These are phyloP conservation scores for Monopis laevigella DNA, from an alignment of 2,888 invertebrate genomes.

Conservation along the genomic window DNA sequence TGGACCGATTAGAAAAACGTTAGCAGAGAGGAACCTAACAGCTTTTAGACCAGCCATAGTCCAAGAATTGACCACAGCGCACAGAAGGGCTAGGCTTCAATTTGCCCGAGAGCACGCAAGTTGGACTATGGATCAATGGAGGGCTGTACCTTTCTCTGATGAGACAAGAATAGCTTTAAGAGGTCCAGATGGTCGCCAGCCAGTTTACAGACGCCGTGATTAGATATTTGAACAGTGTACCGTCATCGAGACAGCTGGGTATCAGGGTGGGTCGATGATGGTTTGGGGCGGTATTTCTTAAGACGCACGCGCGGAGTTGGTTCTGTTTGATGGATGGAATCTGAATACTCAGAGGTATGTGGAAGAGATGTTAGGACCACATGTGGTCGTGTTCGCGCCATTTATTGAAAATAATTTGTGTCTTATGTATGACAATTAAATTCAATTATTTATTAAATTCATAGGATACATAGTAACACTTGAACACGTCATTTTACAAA, in stretches of 20 bases:
- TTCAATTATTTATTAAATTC: too few relatives aligned
- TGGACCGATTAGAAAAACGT: not conserved
- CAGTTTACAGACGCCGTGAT: constrained; percentile 7
- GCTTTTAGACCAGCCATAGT: not conserved
- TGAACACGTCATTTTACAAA: too few relatives aligned
- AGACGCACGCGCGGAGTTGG: constrained; percentile 1
- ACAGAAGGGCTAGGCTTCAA: constrained; percentile 1
- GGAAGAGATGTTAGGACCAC: not conserved
- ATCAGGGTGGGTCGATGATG: constrained; percentile 1
- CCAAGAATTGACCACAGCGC: not conserved
- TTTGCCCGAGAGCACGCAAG: constrained; percentile 4
- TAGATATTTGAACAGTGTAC: not conserved
- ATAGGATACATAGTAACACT: too few relatives aligned
- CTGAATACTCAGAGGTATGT: not conserved
- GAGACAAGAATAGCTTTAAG: constrained; percentile 6
- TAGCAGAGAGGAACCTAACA: not conserved
- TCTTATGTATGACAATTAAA: not conserved
- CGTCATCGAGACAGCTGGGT: not conserved
- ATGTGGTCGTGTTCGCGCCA: not conserved
- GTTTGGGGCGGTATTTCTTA: not conserved
- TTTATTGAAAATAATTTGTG: not conserved
- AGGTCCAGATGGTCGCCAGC: constrained; percentile 11
- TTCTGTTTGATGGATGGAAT: not conserved
- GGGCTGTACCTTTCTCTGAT: constrained; percentile 6
- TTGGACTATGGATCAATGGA: constrained; percentile 4